A percentile compares a stretch with the other conserved stretches of the same genome.
Evolutionary conservation across 2,797 vertebrate genomes (phyloP).

Genomic region (Tokudaia tokunoshimensis): DNA sequence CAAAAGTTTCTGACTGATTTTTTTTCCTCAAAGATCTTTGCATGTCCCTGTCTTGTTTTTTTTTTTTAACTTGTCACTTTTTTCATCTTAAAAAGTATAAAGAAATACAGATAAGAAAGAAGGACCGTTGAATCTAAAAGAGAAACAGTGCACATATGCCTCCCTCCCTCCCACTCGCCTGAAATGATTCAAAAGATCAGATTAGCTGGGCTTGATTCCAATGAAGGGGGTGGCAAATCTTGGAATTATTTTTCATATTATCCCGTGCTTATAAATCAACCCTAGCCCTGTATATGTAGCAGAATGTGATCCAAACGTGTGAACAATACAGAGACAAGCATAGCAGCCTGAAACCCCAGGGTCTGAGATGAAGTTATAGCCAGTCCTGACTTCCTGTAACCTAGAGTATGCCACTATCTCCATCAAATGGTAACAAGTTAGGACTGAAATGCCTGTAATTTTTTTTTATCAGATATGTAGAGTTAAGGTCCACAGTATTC

Average conservation of each 20-base stretch:
- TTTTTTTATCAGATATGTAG: neutral
- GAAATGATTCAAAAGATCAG: constrained; percentile 64
- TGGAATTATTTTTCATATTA: constrained; percentile 31
- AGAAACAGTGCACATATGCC: constrained; percentile 57
- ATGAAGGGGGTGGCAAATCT: neutral
- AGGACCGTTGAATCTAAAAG: constrained; percentile 15
- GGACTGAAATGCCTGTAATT: neutral
- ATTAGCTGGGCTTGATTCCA: constrained; percentile 48
- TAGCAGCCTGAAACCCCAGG: neutral
- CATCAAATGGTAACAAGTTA: neutral
- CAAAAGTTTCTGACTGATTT: neutral
- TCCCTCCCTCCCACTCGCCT: constrained; percentile 52
- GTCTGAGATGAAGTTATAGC: neutral
- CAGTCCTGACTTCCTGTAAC: neutral
- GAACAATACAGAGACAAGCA: neutral
- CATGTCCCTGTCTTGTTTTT: neutral
- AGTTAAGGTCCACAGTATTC: neutral
- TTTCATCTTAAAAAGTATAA: constrained; percentile 4
- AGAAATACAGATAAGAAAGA: neutral
- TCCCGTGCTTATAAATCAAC: neutral
- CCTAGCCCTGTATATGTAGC: neutral
- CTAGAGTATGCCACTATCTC: neutral
- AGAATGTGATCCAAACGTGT: neutral
- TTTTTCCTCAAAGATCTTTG: constrained; percentile 24
- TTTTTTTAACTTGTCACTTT: neutral